Conservation (phyloP, 2,888 invertebrate species). For the Heliconius charithonia region DNA sequence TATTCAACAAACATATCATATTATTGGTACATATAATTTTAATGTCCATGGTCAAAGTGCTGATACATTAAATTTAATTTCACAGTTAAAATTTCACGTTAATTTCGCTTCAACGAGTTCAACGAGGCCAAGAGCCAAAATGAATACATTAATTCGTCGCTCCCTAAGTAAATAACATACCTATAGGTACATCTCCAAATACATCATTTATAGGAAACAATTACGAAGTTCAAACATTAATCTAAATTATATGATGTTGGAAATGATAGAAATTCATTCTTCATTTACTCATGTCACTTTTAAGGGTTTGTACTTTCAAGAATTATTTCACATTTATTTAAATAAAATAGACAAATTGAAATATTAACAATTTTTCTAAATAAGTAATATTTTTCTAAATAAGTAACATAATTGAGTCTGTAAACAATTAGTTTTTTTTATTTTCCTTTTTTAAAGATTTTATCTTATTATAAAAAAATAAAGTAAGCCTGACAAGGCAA, state of each 20-base stretch:
- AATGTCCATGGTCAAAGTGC: background rate
- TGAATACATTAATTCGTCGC: constrained; percentile 9
- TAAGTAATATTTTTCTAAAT: no score
- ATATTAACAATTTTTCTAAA: no score
- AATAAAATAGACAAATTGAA: background rate
- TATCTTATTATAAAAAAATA: background rate
- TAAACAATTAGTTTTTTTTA: no score
- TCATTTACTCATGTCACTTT: no score
- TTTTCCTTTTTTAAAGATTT: background rate
- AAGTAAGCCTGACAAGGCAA: background rate
- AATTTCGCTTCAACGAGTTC: constrained; percentile 10
- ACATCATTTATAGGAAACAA: constrained; percentile 7
- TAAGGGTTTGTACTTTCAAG: background rate
- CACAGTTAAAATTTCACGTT: constrained; percentile 6
- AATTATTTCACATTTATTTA: background rate
- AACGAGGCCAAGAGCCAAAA: constrained; percentile 8
- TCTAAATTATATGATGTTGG: background rate
- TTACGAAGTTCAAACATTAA: constrained; percentile 13
- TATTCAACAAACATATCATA: background rate
- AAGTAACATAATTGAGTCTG: no score
- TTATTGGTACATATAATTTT: constrained; percentile 3
- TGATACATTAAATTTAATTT: constrained; percentile 3
- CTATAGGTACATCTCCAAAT: background rate
- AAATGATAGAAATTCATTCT: background rate
- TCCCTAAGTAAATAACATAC: background rate